phyloP scores from a whole-genome alignment of 2,888 invertebrate species.

The Leucania comma region DNA sequence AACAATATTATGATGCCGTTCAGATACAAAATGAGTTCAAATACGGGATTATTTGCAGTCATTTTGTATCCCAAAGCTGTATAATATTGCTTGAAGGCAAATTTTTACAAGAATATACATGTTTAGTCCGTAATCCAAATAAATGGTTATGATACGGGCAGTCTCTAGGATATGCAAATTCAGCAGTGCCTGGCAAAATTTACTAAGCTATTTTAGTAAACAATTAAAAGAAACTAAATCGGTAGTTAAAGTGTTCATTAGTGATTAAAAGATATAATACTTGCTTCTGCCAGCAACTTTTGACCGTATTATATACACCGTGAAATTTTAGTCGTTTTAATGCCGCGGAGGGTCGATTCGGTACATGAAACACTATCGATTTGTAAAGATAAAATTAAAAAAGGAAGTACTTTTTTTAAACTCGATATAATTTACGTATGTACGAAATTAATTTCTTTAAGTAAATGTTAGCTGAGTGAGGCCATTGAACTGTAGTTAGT shows the following conservation, averaged over 20 bases:
- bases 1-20: slow-evolving; percentile 13
- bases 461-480: no score
- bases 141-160: slow-evolving; percentile 14
- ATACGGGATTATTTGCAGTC: slow-evolving; percentile 7
- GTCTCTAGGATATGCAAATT: slow-evolving; percentile 8
- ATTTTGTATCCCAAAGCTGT: slow-evolving; percentile 20
- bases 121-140: slow-evolving; percentile 20
- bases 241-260: background rate
- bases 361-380: no score
- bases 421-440: no score
- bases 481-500: no score
- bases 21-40: background rate
- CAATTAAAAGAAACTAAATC: background rate
- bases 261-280: no score
- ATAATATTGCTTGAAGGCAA: slow-evolving; percentile 31
- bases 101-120: slow-evolving; percentile 11
- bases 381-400: no score
- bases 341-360: no score
- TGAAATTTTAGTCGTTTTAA: no score
- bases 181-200: background rate
- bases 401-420: no score
- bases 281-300: no score
- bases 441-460: no score
- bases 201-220: background rate
- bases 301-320: no score